phyloP scores from a whole-genome alignment of 1,140 invertebrate genomes.

The Planococcus citri region DNA sequence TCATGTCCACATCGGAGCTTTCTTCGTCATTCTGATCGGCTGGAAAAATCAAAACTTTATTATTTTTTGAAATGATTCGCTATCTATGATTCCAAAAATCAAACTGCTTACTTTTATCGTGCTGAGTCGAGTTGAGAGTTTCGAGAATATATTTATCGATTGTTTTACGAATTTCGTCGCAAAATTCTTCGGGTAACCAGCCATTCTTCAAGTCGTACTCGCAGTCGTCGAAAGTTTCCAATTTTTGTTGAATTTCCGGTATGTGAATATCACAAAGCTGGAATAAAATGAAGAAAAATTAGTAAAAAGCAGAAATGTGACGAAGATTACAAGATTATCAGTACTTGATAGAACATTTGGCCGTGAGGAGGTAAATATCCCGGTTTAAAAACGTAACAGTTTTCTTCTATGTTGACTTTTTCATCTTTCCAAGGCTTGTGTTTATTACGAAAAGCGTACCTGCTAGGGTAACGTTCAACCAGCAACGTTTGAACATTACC shows the following conservation, averaged over 20 bases:
- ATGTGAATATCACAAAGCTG: slow-evolving; percentile 73
- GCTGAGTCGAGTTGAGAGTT: background rate
- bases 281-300: slow-evolving; percentile 24
- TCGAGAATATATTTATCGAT: slow-evolving; percentile 45
- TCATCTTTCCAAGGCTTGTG: slow-evolving; percentile 28
- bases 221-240: slow-evolving; percentile 50
- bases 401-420: slow-evolving; percentile 10
- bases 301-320: background rate
- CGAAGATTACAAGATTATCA: background rate
- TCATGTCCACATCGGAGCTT: too few relatives aligned
- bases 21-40: too few relatives aligned
- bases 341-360: slow-evolving; percentile 71
- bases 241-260: slow-evolving; percentile 68
- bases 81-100: too few relatives aligned
- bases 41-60: too few relatives aligned
- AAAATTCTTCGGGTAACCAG: slow-evolving; percentile 56
- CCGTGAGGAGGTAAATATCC: slow-evolving; percentile 54
- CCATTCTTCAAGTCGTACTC: slow-evolving; percentile 58
- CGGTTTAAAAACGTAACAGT: slow-evolving; percentile 46
- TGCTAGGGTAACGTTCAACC: slow-evolving; percentile 31
- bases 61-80: too few relatives aligned
- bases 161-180: slow-evolving; percentile 52
- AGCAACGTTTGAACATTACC: background rate
- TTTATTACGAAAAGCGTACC: slow-evolving; percentile 33
- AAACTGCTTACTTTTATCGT: background rate